Base-by-base conservation (phyloP, 2,113 vertebrate genomes). In the Actinemys pallida region DNA sequence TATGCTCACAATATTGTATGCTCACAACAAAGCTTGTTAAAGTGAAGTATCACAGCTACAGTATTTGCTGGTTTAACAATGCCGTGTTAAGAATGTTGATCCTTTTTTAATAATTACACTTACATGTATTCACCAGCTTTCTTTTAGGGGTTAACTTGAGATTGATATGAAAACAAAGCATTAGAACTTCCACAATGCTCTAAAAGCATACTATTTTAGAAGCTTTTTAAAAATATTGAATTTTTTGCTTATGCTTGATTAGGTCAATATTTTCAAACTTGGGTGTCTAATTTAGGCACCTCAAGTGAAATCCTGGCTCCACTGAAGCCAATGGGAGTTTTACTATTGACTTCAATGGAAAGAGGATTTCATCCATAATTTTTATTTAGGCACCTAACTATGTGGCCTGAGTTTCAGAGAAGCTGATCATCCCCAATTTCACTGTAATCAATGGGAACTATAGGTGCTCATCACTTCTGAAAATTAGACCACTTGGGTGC, bases 211-310 rank as follows among this genome's bases (percentile, higher is more conserved):
- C 5, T 47, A 45, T 53, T 84, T 53, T 9, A 87, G 53, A 88
- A 95, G 27, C 16, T 94, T 88, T 88, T 42, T 13, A 47, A 25
- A 62, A 57, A 53, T 35, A 84, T 5, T 27, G 12, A 75, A 47
- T 9, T 80, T 93, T 89, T 59, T 79, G 31, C 11, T 69, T 35
- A 27, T 11, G 75, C 8, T 90, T 50, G 35, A 20, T 69, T 83
- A 69, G 81, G 47, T 52, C 59, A 90, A 39, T 35, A 49, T 72
- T 94, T 95, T 92, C 76, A 84, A 86, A 90, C 13, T 81, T 84
- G 75, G 42, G 25, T 45, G 42, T 39, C 29, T 78, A 5, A 65
- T 24, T 72, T 42, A 85, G 20, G n/a, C 53, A 91, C 1, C 49
- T 84, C 76, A 39, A 56, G 17, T 14, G 35, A 89, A 90, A 80